Conservation (phyloP, 2,888 invertebrate species). For the Candidula unifasciata region DNA sequence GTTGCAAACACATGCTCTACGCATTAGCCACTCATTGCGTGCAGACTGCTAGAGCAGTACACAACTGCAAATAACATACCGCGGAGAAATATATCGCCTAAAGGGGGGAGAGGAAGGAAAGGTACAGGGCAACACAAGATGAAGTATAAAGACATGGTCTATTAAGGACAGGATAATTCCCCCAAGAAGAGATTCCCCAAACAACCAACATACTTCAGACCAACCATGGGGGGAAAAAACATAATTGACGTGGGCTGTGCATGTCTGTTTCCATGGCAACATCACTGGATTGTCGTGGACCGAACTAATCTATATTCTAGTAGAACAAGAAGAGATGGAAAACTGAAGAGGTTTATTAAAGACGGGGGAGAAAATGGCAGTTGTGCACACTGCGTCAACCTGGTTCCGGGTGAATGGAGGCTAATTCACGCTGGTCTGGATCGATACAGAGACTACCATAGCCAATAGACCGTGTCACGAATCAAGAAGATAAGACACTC, state of each 20-base stretch:
- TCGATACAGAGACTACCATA: background rate
- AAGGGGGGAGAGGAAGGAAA: background rate
- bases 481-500: background rate
- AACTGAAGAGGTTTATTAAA: background rate
- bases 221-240: background rate
- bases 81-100: too few species aligned
- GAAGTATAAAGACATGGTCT: background rate
- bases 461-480: background rate
- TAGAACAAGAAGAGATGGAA: background rate
- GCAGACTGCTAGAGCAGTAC: too few species aligned
- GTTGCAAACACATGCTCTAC: too few species aligned
- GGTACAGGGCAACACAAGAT: background rate
- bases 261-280: constrained; percentile 4
- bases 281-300: background rate
- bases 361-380: background rate
- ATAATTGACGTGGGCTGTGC: background rate
- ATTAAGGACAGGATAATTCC: background rate
- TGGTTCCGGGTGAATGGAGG: background rate
- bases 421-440: background rate
- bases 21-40: too few species aligned
- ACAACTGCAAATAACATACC: too few species aligned
- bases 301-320: background rate
- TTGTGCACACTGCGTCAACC: background rate
- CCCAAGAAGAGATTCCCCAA: background rate
- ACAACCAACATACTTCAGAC: background rate